A percentile compares a stretch with the other conserved stretches of the same genome.
phyloP scores from a whole-genome alignment of 2,888 invertebrate genomes.

The Chalcosyrphus nemorum region DNA sequence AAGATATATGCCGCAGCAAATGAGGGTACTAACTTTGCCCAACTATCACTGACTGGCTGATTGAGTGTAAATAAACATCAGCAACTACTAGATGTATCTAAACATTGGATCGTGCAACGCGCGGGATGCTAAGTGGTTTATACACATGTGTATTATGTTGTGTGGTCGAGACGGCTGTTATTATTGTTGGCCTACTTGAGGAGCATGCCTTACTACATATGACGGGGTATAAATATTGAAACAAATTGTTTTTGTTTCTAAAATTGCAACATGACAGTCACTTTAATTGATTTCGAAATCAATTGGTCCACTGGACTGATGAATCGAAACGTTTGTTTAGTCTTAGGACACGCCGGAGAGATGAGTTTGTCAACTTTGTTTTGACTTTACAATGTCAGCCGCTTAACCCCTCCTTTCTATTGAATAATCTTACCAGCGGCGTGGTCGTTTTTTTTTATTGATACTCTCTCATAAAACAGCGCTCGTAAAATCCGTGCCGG shows the following conservation, averaged over 20 bases:
- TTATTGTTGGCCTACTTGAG: slow-evolving; percentile 15
- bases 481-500: slow-evolving; percentile 43
- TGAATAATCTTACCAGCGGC: background rate
- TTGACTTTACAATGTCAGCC: slow-evolving; percentile 19
- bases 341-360: background rate
- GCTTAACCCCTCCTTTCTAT: background rate
- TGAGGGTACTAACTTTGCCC: slow-evolving; percentile 22
- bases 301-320: background rate
- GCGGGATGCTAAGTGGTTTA: background rate
- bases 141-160: no score
- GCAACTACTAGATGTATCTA: background rate
- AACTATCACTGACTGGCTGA: slow-evolving; percentile 3
- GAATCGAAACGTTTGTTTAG: background rate
- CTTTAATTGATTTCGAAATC: slow-evolving; percentile 21
- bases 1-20: slow-evolving; percentile 38
- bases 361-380: slow-evolving; percentile 45
- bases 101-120: background rate
- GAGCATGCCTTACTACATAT: background rate
- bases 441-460: slow-evolving; percentile 41
- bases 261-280: slow-evolving; percentile 44
- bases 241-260: slow-evolving; percentile 19
- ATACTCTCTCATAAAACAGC: slow-evolving; percentile 18
- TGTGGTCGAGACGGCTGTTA: slow-evolving; percentile 12
- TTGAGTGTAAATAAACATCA: slow-evolving; percentile 61
- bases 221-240: background rate